Percentiles rank a stretch among this genome's conserved stretches.
Conservation (phyloP, 2,113 vertebrate species). For the Macquaria australasica region DNA sequence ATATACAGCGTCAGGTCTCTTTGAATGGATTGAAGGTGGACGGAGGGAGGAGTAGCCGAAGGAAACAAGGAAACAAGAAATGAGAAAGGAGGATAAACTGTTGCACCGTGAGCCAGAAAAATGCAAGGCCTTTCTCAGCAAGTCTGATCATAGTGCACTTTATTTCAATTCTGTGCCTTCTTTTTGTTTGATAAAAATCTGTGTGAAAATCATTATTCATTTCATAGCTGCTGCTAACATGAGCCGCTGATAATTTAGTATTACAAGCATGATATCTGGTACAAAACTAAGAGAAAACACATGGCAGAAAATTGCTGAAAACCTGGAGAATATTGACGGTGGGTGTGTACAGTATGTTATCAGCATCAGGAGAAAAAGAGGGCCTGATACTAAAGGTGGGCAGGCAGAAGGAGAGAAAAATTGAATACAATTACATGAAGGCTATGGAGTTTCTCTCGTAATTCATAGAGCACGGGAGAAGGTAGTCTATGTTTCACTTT, state of each 20-base stretch:
- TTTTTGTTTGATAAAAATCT: slow-evolving; percentile 8
- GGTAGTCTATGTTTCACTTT: not conserved
- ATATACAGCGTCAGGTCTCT: slow-evolving; percentile 50
- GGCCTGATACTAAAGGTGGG: not conserved
- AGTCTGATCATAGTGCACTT: not conserved
- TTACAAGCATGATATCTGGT: not conserved
- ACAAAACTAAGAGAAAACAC: not conserved
- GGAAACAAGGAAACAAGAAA: slow-evolving; percentile 35
- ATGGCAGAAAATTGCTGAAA: slow-evolving; percentile 7
- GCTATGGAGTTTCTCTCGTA: not conserved
- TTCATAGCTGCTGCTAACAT: not conserved
- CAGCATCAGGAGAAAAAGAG: not conserved
- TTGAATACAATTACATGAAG: not conserved
- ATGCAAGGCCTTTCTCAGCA: not conserved
- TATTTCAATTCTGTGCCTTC: not conserved
- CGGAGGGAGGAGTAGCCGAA: slow-evolving; percentile 28
- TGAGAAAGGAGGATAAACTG: slow-evolving; percentile 42
- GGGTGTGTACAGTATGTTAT: not conserved
- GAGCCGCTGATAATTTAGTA: not conserved
- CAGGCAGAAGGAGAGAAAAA: not conserved
- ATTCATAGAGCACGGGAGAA: not conserved
- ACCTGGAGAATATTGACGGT: not conserved
- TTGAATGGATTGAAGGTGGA: slow-evolving; percentile 51
- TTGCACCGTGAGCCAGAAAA: slow-evolving; percentile 11
- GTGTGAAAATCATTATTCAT: not conserved